Percentiles rank a stretch among this genome's conserved stretches.
phyloP scores from a whole-genome alignment of 2,888 invertebrate species.

The Baccha elongata region DNA sequence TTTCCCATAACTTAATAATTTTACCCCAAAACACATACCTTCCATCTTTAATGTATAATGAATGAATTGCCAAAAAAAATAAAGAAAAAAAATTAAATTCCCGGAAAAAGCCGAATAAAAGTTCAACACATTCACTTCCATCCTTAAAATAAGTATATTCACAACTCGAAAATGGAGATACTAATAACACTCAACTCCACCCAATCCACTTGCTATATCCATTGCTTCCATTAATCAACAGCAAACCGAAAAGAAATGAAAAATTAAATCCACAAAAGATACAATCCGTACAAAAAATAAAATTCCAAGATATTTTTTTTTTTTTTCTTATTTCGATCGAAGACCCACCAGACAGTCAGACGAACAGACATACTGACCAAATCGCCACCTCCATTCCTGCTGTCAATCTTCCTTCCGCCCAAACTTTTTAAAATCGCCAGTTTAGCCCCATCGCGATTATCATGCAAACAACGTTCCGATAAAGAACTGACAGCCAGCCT shows the following conservation, averaged over 20 bases:
- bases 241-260: constrained; percentile 7
- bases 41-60: constrained; percentile 12
- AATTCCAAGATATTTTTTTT: constrained; percentile 32
- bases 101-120: constrained; percentile 22
- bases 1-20: background rate
- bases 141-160: background rate
- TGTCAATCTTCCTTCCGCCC: background rate
- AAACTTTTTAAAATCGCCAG: constrained; percentile 29
- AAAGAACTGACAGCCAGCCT: constrained; percentile 50
- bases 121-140: constrained; percentile 37
- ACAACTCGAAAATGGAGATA: constrained; percentile 2
- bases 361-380: constrained; percentile 66
- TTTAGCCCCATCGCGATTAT: constrained; percentile 48
- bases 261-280: constrained; percentile 28
- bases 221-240: constrained; percentile 61
- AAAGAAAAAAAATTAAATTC: background rate
- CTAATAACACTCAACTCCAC: constrained; percentile 42
- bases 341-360: constrained; percentile 62
- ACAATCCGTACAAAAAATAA: constrained; percentile 41
- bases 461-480: constrained; percentile 71
- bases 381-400: background rate
- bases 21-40: background rate
- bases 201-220: constrained; percentile 63
- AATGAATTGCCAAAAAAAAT: constrained; percentile 37
- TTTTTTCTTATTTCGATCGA: constrained; percentile 9